A percentile compares a stretch with the other conserved stretches of the same genome.
Conservation (phyloP, 2,113 vertebrate genomes). For the Burhinus bistriatus region DNA sequence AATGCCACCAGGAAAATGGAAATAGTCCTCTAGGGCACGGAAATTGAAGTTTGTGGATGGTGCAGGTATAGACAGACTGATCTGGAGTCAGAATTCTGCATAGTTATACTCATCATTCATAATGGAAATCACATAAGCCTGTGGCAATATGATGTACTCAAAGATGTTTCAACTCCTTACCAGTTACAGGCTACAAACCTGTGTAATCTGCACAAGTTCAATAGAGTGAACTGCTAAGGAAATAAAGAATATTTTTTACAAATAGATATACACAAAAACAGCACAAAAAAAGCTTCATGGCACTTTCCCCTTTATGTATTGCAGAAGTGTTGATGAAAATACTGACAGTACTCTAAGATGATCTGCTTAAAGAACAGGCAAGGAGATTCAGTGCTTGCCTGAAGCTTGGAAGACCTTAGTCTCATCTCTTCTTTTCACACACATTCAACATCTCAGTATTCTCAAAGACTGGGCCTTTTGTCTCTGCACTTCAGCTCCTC, state of each 20-base stretch:
- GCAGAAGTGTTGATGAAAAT: neutral
- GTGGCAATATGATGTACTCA: neutral
- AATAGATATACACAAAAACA: neutral
- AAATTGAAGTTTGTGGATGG: neutral
- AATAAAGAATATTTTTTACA: neutral
- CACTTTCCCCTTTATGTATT: neutral
- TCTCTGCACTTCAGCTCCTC: neutral
- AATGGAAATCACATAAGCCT: neutral
- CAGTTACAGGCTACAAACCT: neutral
- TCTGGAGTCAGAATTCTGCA: neutral
- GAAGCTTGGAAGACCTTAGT: neutral
- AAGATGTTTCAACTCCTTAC: neutral
- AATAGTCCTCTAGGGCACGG: neutral
- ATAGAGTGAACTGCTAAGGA: neutral
- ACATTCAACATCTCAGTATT: neutral
- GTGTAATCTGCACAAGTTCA: neutral
- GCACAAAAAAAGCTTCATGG: neutral
- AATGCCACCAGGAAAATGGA: neutral
- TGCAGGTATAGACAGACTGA: neutral
- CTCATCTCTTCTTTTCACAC: neutral
- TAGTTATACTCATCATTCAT: neutral
- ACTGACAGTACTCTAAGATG: neutral
- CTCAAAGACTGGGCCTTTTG: neutral
- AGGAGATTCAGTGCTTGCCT: neutral
- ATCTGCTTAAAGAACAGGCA: neutral